These are phyloP conservation scores for Leucosticte australis DNA, from an alignment of 2,113 vertebrate genomes.

Conservation along the genomic window DNA sequence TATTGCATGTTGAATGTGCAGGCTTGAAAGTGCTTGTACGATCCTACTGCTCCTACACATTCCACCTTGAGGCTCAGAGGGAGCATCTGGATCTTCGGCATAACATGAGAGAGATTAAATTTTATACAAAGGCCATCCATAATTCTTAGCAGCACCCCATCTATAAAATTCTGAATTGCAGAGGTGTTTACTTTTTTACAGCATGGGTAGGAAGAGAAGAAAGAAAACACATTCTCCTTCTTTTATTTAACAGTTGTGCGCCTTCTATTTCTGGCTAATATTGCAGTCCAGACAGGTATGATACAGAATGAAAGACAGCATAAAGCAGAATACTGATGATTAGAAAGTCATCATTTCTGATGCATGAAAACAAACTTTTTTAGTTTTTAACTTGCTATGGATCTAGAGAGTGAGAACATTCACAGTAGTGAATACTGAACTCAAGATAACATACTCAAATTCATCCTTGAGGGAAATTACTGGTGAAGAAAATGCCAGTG, in stretches of 20 bases:
- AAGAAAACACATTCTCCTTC: neutral
- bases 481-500: neutral
- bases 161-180: neutral
- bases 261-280: neutral
- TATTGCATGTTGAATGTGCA: neutral
- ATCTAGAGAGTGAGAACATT: neutral
- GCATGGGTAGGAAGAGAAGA: neutral
- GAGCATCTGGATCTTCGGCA: neutral
- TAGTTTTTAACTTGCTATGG: neutral
- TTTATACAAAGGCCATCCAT: neutral
- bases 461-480: neutral
- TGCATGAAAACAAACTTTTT: neutral
- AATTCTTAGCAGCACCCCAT: neutral
- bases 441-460: neutral
- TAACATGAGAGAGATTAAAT: neutral
- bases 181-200: neutral
- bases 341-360: neutral
- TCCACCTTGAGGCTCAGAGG: neutral
- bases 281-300: neutral
- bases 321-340: neutral
- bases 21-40: neutral
- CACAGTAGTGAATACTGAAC: neutral
- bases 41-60: neutral
- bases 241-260: neutral
- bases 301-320: neutral